These are phyloP conservation scores for Cataglyphis rosenhaueri DNA, from an alignment of 2,888 invertebrate genomes.

Conservation along the genomic window DNA sequence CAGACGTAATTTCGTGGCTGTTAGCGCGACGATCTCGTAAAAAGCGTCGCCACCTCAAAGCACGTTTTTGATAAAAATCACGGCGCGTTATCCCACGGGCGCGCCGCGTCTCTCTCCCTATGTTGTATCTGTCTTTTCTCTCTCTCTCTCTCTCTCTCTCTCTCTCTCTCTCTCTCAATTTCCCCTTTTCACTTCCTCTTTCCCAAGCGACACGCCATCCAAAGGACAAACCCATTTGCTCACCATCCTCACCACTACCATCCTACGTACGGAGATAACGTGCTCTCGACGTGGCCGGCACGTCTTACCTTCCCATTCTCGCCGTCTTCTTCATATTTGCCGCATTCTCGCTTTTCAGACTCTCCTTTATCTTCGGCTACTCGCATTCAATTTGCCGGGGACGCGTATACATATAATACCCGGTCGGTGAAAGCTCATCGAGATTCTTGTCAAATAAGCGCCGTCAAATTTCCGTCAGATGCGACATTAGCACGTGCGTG, in stretches of 20 bases:
- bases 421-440: background rate
- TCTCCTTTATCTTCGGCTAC: constrained; percentile 9
- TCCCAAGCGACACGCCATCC: constrained; percentile 31
- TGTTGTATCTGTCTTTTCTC: too few relatives aligned
- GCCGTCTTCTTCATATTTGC: background rate
- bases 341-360: constrained; percentile 33
- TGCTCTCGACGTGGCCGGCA: constrained; percentile 46
- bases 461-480: constrained; percentile 17
- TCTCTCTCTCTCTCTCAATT: background rate
- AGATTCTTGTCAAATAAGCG: constrained; percentile 40
- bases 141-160: background rate
- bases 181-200: background rate
- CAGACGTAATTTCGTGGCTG: constrained; percentile 57
- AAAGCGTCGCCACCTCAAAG: constrained; percentile 40
- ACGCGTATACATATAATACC: constrained; percentile 40
- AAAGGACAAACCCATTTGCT: constrained; percentile 58
- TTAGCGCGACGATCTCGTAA: constrained; percentile 51
- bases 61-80: constrained; percentile 64
- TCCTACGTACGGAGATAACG: constrained; percentile 50
- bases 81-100: constrained; percentile 13
- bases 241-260: constrained; percentile 19
- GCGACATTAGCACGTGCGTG: constrained; percentile 3
- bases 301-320: constrained; percentile 39
- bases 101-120: background rate
- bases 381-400: constrained; percentile 58